Percentiles rank a stretch among this genome's conserved stretches.
Conservation (phyloP, 2,113 vertebrate genomes). For the Lichenostomus cassidix region DNA sequence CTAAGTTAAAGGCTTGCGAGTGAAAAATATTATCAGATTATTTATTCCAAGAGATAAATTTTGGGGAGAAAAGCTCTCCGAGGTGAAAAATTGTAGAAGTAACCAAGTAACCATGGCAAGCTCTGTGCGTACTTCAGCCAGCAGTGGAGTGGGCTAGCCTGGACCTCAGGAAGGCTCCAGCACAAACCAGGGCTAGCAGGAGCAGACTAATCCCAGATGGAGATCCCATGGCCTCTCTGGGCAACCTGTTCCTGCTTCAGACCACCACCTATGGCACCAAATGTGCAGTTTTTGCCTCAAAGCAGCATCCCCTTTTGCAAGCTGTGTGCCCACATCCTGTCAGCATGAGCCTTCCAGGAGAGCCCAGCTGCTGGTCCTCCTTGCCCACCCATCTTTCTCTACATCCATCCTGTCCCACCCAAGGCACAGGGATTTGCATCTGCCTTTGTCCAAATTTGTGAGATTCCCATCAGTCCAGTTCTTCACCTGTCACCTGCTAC, state of each 20-base stretch:
- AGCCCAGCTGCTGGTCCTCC: background rate
- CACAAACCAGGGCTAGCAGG: background rate
- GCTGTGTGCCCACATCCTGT: background rate
- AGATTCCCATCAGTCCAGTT: background rate
- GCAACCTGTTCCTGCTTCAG: background rate
- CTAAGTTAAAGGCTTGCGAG: background rate
- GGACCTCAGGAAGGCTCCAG: background rate
- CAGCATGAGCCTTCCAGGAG: background rate
- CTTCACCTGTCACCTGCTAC: background rate
- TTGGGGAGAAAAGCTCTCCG: background rate
- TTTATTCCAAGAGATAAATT: background rate
- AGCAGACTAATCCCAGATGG: background rate
- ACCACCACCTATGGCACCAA: fast-evolving
- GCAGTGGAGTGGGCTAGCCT: background rate
- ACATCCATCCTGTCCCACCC: background rate
- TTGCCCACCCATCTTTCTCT: background rate
- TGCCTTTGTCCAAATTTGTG: background rate
- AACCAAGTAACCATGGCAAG: background rate
- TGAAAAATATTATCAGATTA: background rate
- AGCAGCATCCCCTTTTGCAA: background rate
- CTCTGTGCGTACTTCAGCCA: background rate
- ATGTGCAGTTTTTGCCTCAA: background rate
- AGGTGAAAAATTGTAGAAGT: background rate
- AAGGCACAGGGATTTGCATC: background rate
- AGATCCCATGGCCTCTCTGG: background rate